Conservation (phyloP, 2,888 invertebrate genomes). For the Pseudococcus viburni region DNA sequence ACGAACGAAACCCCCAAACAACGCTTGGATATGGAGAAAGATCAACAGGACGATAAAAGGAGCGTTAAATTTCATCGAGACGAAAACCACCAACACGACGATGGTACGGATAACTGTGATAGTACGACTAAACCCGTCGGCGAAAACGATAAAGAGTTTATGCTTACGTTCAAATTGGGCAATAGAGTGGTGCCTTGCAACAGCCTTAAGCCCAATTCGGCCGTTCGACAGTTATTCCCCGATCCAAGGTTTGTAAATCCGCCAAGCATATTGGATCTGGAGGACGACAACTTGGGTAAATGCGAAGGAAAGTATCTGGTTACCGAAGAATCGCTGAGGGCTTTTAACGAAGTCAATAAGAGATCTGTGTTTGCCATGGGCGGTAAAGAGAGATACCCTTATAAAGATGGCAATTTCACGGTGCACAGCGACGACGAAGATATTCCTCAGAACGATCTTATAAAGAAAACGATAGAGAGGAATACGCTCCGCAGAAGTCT, state of each 20-base stretch:
- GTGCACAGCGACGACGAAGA: conserved; percentile 68
- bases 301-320: conserved; percentile 75
- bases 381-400: conserved; percentile 67
- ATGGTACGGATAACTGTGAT: conserved; percentile 68
- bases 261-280: conserved; percentile 53
- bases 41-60: conserved; percentile 64
- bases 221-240: conserved; percentile 87
- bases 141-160: conserved; percentile 72
- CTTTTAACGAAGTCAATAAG: conserved; percentile 73
- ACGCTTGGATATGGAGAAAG: neutral
- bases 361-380: conserved; percentile 75
- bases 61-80: conserved; percentile 67
- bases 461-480: conserved; percentile 84
- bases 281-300: conserved; percentile 71
- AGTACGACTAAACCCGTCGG: conserved; percentile 69
- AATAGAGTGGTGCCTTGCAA: conserved; percentile 73
- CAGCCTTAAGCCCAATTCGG: conserved; percentile 76
- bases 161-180: conserved; percentile 75
- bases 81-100: neutral
- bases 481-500: conserved; percentile 86
- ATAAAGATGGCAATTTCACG: conserved; percentile 66
- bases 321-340: conserved; percentile 83
- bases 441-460: conserved; percentile 71
- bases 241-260: conserved; percentile 76
- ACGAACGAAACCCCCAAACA: neutral